A percentile compares a stretch with the other conserved stretches of the same genome.
Conservation (phyloP, 2,797 vertebrate genomes). For the Myotis daubentonii region DNA sequence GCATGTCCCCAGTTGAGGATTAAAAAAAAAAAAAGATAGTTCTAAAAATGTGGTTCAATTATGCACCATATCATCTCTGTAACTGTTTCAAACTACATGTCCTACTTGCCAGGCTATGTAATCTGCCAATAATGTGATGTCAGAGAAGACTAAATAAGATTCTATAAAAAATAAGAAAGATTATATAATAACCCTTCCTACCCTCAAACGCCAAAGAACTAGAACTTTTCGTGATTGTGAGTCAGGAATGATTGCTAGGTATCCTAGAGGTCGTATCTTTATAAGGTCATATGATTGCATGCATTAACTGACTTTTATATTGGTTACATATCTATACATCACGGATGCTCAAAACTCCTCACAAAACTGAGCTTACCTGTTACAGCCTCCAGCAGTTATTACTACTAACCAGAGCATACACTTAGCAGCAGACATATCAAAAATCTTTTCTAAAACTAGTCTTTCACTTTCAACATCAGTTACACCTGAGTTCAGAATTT, state of each 20-base stretch:
- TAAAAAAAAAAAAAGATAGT: background rate
- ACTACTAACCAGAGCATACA: background rate
- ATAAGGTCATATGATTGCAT: background rate
- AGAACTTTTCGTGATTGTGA: background rate
- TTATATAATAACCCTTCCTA: background rate
- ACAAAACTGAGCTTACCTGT: background rate
- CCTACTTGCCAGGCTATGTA: conserved; percentile 1
- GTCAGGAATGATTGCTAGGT: background rate
- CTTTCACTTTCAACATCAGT: conserved; percentile 36
- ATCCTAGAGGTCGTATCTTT: background rate
- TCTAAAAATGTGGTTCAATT: background rate
- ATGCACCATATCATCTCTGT: background rate
- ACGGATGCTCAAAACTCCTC: background rate
- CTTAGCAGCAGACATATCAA: background rate
- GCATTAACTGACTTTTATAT: background rate
- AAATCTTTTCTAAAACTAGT: conserved; percentile 9
- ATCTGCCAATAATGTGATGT: background rate
- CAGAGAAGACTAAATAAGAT: conserved; percentile 7
- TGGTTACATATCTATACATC: background rate
- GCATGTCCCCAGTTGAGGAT: background rate
- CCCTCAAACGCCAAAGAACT: conserved; percentile 4
- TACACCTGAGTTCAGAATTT: background rate
- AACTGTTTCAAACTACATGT: conserved; percentile 9
- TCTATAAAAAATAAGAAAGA: background rate
- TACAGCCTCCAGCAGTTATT: background rate